Evolutionary conservation across 2,888 invertebrate species (phyloP).

Genomic region (Ceriagrion tenellum): DNA sequence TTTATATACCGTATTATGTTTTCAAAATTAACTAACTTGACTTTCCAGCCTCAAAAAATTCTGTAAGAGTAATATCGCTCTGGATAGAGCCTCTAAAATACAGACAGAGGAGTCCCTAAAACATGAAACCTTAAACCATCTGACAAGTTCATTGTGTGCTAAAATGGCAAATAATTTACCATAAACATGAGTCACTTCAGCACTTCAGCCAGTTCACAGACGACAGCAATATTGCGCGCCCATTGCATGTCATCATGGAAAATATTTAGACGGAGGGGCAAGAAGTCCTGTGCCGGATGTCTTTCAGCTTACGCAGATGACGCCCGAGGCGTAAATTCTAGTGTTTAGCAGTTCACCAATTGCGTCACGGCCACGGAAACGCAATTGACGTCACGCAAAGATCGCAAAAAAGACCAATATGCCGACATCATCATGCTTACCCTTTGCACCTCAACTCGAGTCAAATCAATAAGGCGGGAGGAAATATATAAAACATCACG

Average conservation of each 20-base stretch:
- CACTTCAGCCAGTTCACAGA: too few species aligned
- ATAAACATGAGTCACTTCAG: too few species aligned
- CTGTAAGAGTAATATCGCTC: too few species aligned
- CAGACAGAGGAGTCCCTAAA: too few species aligned
- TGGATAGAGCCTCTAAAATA: too few species aligned
- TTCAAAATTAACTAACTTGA: too few species aligned
- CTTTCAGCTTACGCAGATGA: background rate
- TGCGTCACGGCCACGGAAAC: conserved; percentile 14
- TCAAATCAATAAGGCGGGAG: background rate
- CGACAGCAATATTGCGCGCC: too few species aligned
- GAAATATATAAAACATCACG: background rate
- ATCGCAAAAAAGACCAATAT: background rate
- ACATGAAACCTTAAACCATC: too few species aligned
- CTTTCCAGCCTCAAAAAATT: too few species aligned
- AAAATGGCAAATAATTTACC: too few species aligned
- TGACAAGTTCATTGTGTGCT: too few species aligned
- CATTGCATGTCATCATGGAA: background rate
- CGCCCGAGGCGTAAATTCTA: background rate
- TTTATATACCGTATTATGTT: too few species aligned
- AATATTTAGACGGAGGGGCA: background rate
- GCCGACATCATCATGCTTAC: background rate
- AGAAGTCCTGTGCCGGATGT: background rate
- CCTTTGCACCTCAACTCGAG: conserved; percentile 11
- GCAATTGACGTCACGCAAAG: conserved; percentile 30
- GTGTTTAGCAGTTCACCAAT: background rate